Evolutionary conservation across 37 sponge, comb jelly and placozoan genomes (phyloP).

Genomic region (Chondrilla cf. caribensis): DNA sequence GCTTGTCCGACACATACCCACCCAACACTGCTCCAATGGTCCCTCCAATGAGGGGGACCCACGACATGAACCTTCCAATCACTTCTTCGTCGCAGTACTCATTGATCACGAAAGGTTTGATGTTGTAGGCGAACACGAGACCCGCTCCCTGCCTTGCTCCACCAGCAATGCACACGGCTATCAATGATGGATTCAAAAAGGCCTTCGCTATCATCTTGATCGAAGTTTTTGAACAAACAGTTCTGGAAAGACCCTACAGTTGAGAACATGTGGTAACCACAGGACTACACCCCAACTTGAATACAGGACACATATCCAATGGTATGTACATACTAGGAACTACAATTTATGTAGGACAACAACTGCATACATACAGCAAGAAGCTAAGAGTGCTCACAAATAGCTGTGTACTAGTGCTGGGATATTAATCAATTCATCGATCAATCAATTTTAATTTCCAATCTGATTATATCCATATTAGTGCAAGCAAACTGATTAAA

Average conservation of each 20-base stretch:
- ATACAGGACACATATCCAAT: too few species aligned
- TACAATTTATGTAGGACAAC: too few species aligned
- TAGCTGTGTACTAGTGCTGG: too few species aligned
- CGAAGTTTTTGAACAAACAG: background rate
- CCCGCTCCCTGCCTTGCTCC: constrained; percentile 69
- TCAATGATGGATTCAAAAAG: constrained; percentile 46
- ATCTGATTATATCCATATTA: too few species aligned
- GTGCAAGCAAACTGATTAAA: too few species aligned
- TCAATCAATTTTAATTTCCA: too few species aligned
- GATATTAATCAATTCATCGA: too few species aligned
- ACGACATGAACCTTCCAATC: constrained; percentile 53
- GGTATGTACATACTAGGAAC: too few species aligned
- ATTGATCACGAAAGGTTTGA: constrained; percentile 45
- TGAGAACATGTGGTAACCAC: too few species aligned
- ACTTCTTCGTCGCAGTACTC: constrained; percentile 38
- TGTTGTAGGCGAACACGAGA: constrained; percentile 79
- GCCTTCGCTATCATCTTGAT: background rate
- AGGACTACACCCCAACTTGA: too few species aligned
- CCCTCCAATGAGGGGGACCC: constrained; percentile 79
- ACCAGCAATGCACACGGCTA: constrained; percentile 68
- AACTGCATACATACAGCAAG: too few species aligned
- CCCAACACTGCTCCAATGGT: constrained; percentile 75
- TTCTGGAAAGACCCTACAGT: background rate
- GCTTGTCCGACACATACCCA: constrained; percentile 61
- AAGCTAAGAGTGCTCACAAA: too few species aligned